Base-by-base conservation (phyloP, 30 jellyfish, hydroid and myxozoan genomes). In the Turritopsis rubra region DNA sequence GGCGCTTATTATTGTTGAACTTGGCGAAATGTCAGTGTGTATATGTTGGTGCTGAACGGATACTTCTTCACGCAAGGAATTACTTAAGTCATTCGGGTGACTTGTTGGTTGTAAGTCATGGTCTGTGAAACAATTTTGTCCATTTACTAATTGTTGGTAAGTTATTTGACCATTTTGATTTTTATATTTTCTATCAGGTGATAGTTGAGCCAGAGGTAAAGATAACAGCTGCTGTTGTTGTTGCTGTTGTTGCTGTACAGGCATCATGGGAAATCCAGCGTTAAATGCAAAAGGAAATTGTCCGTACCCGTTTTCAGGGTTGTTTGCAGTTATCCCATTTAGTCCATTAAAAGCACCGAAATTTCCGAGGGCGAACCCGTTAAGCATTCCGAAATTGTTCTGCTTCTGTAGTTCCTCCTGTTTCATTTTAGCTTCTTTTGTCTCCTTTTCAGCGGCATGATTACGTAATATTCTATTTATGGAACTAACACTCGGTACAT, bases 381-480 rank as follows among this genome's bases (percentile, higher is more conserved):
- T 92, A 75, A 92, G 60, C 95, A 87, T 87, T 25, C 96, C 91
- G 54, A 92, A 83, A 66, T 96, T 95, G 66, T 92, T 92, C 73
- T 88, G 94, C 85, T 92, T 92, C 74, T 88, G 96, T 65, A 92
- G 87, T 79, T 92, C 98, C 79, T 92, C 98, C 31, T 92, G 98
- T 72, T 92, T 92, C 52, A 91, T 86, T 54, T 92, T 92, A 60
- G 98, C 98, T 76, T 92, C 98, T 71, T 92, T 92, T 73, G 98
- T 88, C 68, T 92, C 98, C 66, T 92, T 92, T 78, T 92, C 98
- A 52, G 98, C 98, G 7, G 98, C 98, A 77, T 92, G 98, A 86
- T 92, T 92, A 53, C 98, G 93, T 53, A 92, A 74, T 19, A 92
- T 92, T 41, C 98, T 85, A 72, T 92, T 92, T 27, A 92, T 92